These are phyloP conservation scores for Cephonodes hylas DNA, from an alignment of 2,888 invertebrate species.

Conservation along the genomic window DNA sequence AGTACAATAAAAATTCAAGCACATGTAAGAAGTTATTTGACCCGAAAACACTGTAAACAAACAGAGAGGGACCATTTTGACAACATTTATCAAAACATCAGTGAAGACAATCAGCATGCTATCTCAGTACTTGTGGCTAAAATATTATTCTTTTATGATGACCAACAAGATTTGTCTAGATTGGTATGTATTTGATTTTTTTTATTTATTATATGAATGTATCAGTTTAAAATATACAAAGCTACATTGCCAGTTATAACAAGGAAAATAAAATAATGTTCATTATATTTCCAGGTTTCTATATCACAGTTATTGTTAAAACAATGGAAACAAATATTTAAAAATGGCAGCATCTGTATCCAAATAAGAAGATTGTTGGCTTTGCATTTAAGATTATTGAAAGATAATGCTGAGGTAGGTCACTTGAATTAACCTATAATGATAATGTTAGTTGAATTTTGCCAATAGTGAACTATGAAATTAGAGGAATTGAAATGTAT, in stretches of 20 bases:
- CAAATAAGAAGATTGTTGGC: conserved; percentile 68
- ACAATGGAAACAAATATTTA: conserved; percentile 71
- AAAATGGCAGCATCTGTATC: conserved; percentile 52
- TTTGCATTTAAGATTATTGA: conserved; percentile 62
- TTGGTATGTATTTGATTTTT: conserved; percentile 62
- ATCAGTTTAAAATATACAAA: neutral
- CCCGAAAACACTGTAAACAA: conserved; percentile 84
- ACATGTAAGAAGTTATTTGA: conserved; percentile 87
- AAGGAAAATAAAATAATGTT: neutral
- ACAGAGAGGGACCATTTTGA: conserved; percentile 87
- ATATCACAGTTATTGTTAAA: conserved; percentile 78
- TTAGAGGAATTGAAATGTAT: too few relatives aligned
- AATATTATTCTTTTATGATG: conserved; percentile 89
- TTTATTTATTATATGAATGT: neutral
- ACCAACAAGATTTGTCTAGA: conserved; percentile 79
- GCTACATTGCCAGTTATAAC: too few relatives aligned
- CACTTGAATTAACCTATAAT: too few relatives aligned
- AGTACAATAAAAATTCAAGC: conserved; percentile 92
- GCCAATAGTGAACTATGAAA: too few relatives aligned
- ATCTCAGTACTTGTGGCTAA: conserved; percentile 82
- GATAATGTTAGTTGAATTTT: too few relatives aligned
- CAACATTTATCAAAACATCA: conserved; percentile 71
- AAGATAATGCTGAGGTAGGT: conserved; percentile 64
- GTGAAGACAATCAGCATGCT: conserved; percentile 68
- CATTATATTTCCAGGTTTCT: conserved; percentile 68